A percentile compares a stretch with the other conserved stretches of the same genome.
Evolutionary conservation across 2,888 invertebrate genomes (phyloP).

Genomic region (Marasmarcha lunaedactyla): DNA sequence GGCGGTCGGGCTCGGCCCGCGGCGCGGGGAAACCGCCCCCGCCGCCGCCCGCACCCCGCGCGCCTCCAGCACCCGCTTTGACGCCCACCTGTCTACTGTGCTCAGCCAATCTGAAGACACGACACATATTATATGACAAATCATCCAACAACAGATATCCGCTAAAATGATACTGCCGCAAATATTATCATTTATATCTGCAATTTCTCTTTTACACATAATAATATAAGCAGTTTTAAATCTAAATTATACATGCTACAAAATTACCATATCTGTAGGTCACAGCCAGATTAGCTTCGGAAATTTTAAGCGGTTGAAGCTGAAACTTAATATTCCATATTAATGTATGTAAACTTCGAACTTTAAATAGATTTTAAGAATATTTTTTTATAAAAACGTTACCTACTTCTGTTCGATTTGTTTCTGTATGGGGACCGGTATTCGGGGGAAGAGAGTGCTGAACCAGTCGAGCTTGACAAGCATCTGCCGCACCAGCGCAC

Average conservation of each 20-base stretch:
- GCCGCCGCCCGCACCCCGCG: constrained; percentile 16
- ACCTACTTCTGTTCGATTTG: constrained; percentile 82
- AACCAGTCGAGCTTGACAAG: constrained; percentile 98
- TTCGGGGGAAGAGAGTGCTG: constrained; percentile 96
- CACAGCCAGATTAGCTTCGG: not conserved
- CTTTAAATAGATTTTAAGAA: too few species aligned
- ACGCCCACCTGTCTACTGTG: constrained; percentile 38
- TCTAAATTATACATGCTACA: not conserved
- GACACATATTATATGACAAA: too few species aligned
- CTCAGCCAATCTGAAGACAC: constrained; percentile 44
- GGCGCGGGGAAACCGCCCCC: constrained; percentile 29
- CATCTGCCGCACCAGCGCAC: constrained; percentile 92
- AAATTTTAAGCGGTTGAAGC: not conserved
- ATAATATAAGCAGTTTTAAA: too few species aligned
- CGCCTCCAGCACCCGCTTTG: constrained; percentile 8
- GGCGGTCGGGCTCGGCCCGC: constrained; percentile 39
- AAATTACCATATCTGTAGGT: not conserved
- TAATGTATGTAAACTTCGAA: not conserved
- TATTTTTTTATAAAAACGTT: constrained; percentile 15
- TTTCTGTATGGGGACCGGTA: constrained; percentile 97
- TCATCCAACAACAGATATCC: too few species aligned
- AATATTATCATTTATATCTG: too few species aligned
- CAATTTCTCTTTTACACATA: too few species aligned
- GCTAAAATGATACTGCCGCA: too few species aligned
- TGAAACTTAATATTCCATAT: not conserved